Percentiles rank a stretch among this genome's conserved stretches.
phyloP scores from a whole-genome alignment of 2,113 vertebrate species.

The Caretta caretta region DNA sequence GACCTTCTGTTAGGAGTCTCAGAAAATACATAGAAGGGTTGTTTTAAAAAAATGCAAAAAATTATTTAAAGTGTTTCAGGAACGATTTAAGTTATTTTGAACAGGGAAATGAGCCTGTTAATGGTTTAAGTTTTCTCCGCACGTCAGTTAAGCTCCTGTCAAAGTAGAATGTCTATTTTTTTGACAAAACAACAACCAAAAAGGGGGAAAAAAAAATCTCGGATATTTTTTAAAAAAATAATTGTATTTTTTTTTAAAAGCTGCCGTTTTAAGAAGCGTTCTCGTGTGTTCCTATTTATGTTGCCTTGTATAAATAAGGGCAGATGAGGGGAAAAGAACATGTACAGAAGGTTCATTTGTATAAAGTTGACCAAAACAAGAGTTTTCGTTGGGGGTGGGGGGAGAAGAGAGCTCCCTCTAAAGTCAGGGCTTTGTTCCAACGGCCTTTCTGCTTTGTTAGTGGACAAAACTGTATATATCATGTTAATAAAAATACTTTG shows the following conservation, averaged over 20 bases:
- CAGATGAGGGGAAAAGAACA: background rate
- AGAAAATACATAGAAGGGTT: constrained; percentile 1
- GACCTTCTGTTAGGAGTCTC: background rate
- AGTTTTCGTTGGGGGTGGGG: background rate
- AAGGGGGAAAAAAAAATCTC: background rate
- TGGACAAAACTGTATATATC: constrained; percentile 53
- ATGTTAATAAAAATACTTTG: constrained; percentile 69
- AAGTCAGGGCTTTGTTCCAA: background rate
- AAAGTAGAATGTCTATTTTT: constrained; percentile 44
- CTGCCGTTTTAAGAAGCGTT: constrained; percentile 57
- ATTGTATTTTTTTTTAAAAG: constrained; percentile 66
- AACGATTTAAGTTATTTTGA: constrained; percentile 71
- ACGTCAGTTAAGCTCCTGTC: background rate
- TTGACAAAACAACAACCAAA: background rate
- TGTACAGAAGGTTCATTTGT: constrained; percentile 72
- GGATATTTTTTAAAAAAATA: constrained; percentile 67
- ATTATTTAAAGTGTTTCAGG: constrained; percentile 64
- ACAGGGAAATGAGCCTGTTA: background rate
- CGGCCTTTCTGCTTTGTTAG: constrained; percentile 58
- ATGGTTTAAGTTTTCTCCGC: constrained; percentile 7
- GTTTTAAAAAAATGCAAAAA: constrained; percentile 39
- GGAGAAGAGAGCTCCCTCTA: background rate
- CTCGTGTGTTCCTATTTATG: constrained; percentile 70
- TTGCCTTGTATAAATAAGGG: constrained; percentile 71
- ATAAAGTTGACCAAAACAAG: constrained; percentile 66